Percentiles rank a stretch among this genome's conserved stretches.
Evolutionary conservation across 2,113 vertebrate genomes (phyloP).

Genomic region (Hiodon alosoides): DNA sequence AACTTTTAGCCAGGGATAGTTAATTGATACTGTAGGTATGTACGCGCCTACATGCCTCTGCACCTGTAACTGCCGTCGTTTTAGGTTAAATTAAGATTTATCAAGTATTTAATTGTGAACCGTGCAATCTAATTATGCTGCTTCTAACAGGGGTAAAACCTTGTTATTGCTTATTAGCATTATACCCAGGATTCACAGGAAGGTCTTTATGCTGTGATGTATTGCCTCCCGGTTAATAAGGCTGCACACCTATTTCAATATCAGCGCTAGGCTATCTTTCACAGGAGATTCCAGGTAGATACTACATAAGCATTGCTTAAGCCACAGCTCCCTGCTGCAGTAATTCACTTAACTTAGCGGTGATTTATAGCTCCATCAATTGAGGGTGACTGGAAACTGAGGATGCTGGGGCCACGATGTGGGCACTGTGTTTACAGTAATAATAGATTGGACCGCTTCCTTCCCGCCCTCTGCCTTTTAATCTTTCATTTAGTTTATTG

Average conservation of each 20-base stretch:
- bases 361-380: constrained; percentile 92
- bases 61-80: constrained; percentile 31
- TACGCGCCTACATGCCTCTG: constrained; percentile 17
- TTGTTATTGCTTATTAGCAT: constrained; percentile 53
- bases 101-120: constrained; percentile 49
- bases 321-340: constrained; percentile 75
- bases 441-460: constrained; percentile 62
- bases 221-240: constrained; percentile 56
- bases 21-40: constrained; percentile 10
- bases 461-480: constrained; percentile 30
- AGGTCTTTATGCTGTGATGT: constrained; percentile 53
- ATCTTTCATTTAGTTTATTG: too few relatives aligned
- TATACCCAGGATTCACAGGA: constrained; percentile 34
- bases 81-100: constrained; percentile 44
- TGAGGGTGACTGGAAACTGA: constrained; percentile 68
- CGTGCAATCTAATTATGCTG: constrained; percentile 45
- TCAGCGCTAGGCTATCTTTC: constrained; percentile 33
- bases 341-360: constrained; percentile 87
- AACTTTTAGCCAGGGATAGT: neutral
- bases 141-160: constrained; percentile 51
- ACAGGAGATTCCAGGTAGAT: constrained; percentile 68
- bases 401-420: constrained; percentile 58
- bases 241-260: constrained; percentile 49
- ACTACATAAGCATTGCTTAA: constrained; percentile 79
- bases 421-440: constrained; percentile 70